Evolutionary conservation across 2,797 vertebrate genomes (phyloP).

Genomic region (Sandelia bainsii): DNA sequence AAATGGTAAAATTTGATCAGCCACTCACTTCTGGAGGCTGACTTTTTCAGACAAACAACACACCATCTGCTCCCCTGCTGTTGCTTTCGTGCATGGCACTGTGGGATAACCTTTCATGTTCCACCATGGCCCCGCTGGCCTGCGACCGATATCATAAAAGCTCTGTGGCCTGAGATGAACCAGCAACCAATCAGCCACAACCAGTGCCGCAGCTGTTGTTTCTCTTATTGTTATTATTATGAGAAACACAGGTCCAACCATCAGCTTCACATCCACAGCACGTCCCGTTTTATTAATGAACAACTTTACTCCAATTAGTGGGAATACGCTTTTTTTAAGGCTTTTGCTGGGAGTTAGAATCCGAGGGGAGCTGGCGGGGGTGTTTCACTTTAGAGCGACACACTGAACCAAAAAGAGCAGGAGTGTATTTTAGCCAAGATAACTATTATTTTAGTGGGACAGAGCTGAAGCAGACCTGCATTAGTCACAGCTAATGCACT

Average conservation of each 20-base stretch:
- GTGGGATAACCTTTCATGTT: constrained; percentile 62
- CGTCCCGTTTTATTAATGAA: constrained; percentile 12
- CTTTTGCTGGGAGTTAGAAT: constrained; percentile 25
- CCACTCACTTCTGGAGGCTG: constrained; percentile 38
- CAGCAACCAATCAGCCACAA: constrained; percentile 44
- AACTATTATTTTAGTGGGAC: constrained; percentile 79
- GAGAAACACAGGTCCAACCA: constrained; percentile 41
- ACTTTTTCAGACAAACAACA: constrained; percentile 53
- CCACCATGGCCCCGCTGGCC: constrained; percentile 48
- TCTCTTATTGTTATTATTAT: constrained; percentile 58
- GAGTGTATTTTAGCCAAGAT: constrained; percentile 66
- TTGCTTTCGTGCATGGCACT: constrained; percentile 62
- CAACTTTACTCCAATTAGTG: constrained; percentile 34
- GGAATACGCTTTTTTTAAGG: constrained; percentile 18
- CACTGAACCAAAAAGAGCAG: constrained; percentile 53
- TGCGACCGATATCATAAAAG: constrained; percentile 54
- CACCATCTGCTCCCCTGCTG: constrained; percentile 70
- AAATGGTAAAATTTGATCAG: constrained; percentile 54
- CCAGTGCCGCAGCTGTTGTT: constrained; percentile 60
- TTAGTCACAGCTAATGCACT: constrained; percentile 80
- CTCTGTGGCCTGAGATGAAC: constrained; percentile 68
- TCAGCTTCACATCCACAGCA: not conserved
- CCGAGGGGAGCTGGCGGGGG: constrained; percentile 30
- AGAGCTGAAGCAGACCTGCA: constrained; percentile 67
- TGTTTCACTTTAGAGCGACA: constrained; percentile 54